Conservation (phyloP, 2,888 invertebrate genomes). For the Chrysolina haemoptera region DNA sequence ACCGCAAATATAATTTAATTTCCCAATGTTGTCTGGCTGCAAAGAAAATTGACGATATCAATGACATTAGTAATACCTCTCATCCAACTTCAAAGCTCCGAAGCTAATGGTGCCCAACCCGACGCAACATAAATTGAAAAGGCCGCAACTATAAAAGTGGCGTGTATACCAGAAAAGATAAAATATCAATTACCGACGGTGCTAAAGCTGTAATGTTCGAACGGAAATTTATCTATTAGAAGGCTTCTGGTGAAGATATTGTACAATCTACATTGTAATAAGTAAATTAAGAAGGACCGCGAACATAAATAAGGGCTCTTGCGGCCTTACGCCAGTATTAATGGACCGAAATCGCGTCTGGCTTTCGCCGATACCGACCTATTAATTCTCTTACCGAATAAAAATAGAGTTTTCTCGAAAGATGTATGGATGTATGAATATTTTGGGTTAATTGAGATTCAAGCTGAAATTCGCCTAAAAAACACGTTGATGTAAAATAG, state of each 20-base stretch:
- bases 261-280: slow-evolving; percentile 53
- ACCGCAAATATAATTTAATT: too few relatives aligned
- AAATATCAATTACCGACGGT: slow-evolving; percentile 51
- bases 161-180: slow-evolving; percentile 39
- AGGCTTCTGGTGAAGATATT: slow-evolving; percentile 51
- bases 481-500: too few relatives aligned
- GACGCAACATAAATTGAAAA: slow-evolving; percentile 36
- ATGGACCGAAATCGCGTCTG: slow-evolving; percentile 57
- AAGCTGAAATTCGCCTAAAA: too few relatives aligned
- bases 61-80: background rate
- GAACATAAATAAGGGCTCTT: slow-evolving; percentile 56
- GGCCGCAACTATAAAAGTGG: slow-evolving; percentile 40
- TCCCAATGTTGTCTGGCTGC: too few relatives aligned
- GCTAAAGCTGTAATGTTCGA: slow-evolving; percentile 42
- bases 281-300: slow-evolving; percentile 57
- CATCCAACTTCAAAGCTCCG: background rate
- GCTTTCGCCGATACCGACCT: slow-evolving; percentile 58
- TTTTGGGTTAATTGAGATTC: background rate
- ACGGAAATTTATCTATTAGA: slow-evolving; percentile 47
- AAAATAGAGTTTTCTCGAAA: slow-evolving; percentile 55
- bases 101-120: background rate
- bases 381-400: slow-evolving; percentile 60
- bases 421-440: slow-evolving; percentile 3
- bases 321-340: slow-evolving; percentile 45
- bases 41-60: background rate